Evolutionary conservation across 2,113 vertebrate species (phyloP).

Genomic region (Cyprinodon tularosa): DNA sequence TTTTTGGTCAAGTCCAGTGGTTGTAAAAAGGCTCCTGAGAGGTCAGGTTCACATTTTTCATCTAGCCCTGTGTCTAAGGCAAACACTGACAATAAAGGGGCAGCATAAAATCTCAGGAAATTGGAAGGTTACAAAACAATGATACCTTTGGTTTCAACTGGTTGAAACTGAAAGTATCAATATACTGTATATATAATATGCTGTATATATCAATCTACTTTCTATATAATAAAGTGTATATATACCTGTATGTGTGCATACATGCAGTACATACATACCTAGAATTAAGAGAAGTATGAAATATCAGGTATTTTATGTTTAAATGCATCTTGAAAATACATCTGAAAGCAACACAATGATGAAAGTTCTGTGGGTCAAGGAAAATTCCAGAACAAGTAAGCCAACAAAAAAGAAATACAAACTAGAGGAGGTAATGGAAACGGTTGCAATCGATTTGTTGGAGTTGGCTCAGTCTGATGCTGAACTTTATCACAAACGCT

Average conservation of each 20-base stretch:
- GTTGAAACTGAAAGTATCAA: neutral
- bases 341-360: constrained; percentile 67
- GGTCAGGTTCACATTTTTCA: neutral
- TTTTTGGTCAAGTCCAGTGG: neutral
- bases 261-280: neutral
- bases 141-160: neutral
- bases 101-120: neutral
- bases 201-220: neutral
- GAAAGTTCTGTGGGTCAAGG: constrained; percentile 57
- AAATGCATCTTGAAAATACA: constrained; percentile 57
- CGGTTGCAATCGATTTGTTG: constrained; percentile 56
- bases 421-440: constrained; percentile 18
- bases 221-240: neutral
- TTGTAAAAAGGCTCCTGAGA: neutral
- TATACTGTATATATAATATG: neutral
- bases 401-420: constrained; percentile 29
- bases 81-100: neutral
- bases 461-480: constrained; percentile 62
- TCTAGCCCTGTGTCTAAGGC: neutral
- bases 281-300: no score
- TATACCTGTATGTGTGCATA: no score
- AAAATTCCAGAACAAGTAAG: constrained; percentile 31
- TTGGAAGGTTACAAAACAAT: neutral
- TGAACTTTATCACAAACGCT: constrained; percentile 70
- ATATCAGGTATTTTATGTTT: constrained; percentile 29